Conservation (phyloP, 2,888 invertebrate genomes). For the Plagiodera versicolora region DNA sequence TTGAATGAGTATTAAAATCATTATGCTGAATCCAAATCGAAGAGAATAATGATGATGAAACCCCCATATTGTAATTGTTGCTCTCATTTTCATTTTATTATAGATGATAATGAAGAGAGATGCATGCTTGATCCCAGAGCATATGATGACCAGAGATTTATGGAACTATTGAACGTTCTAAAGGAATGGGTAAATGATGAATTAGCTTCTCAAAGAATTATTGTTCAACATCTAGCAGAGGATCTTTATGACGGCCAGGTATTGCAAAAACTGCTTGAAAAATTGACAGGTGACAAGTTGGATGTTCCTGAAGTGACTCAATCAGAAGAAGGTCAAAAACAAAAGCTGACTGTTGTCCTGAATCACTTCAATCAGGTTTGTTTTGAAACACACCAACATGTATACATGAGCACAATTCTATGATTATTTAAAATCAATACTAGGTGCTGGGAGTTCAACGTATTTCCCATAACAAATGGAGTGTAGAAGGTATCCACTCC, state of each 20-base stretch:
- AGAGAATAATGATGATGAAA: not conserved
- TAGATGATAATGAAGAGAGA: conserved; percentile 95
- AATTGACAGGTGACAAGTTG: conserved; percentile 82
- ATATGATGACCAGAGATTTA: conserved; percentile 82
- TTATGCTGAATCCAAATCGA: too few species aligned
- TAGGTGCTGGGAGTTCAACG: conserved; percentile 42
- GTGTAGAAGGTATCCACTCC: conserved; percentile 93
- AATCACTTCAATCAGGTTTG: conserved; percentile 82
- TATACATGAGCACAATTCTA: too few species aligned
- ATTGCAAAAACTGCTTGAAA: conserved; percentile 75
- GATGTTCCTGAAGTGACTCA: conserved; percentile 99
- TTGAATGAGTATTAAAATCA: too few species aligned
- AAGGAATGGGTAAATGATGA: conserved; percentile 99
- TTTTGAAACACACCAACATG: too few species aligned
- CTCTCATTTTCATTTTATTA: conserved; percentile 26
- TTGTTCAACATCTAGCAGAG: conserved; percentile 94
- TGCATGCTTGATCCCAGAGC: conserved; percentile 92
- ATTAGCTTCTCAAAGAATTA: conserved; percentile 92
- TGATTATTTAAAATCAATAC: not conserved
- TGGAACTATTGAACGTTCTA: conserved; percentile 80
- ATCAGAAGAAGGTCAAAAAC: conserved; percentile 95
- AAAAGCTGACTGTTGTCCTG: conserved; percentile 88
- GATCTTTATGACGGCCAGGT: conserved; percentile 97
- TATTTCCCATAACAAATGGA: conserved; percentile 83
- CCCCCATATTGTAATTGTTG: not conserved